phyloP scores from a whole-genome alignment of 2,797 vertebrate genomes.

The Micropoecilia bifurca region DNA sequence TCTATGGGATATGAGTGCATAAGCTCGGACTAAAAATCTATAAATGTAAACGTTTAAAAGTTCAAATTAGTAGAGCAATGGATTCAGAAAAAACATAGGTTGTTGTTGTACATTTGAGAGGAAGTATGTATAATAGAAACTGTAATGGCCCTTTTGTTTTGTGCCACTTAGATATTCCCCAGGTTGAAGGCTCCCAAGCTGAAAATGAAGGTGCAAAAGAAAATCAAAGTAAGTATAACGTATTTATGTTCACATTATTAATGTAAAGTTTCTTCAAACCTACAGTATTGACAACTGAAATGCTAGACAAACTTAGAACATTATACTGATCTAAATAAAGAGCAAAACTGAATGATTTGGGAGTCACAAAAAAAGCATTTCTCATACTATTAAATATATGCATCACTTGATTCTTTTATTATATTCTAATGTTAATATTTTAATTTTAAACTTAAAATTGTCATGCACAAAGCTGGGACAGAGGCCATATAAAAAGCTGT shows the following conservation, averaged over 20 bases:
- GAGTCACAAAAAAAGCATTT: neutral
- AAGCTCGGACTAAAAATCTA: neutral
- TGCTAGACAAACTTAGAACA: neutral
- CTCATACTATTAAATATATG: no score
- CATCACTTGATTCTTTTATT: no score
- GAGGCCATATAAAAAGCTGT: neutral
- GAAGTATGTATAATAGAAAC: neutral
- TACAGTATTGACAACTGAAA: neutral
- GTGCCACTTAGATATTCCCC: rapidly evolving
- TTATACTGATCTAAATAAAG: neutral
- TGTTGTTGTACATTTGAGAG: neutral
- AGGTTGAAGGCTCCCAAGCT: neutral
- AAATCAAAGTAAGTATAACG: constrained; percentile 36
- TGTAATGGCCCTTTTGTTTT: neutral
- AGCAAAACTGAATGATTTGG: neutral
- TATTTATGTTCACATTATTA: neutral
- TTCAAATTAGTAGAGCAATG: constrained; percentile 6
- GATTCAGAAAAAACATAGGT: neutral
- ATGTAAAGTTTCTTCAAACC: neutral
- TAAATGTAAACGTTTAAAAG: neutral
- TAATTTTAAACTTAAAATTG: neutral
- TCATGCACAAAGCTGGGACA: neutral
- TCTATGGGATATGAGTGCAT: neutral
- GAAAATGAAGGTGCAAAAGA: constrained; percentile 26
- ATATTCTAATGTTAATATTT: neutral